Percentiles rank a stretch among this genome's conserved stretches.
Evolutionary conservation across 1,140 invertebrate genomes (phyloP).

Genomic region (Andrena cerasifolii): DNA sequence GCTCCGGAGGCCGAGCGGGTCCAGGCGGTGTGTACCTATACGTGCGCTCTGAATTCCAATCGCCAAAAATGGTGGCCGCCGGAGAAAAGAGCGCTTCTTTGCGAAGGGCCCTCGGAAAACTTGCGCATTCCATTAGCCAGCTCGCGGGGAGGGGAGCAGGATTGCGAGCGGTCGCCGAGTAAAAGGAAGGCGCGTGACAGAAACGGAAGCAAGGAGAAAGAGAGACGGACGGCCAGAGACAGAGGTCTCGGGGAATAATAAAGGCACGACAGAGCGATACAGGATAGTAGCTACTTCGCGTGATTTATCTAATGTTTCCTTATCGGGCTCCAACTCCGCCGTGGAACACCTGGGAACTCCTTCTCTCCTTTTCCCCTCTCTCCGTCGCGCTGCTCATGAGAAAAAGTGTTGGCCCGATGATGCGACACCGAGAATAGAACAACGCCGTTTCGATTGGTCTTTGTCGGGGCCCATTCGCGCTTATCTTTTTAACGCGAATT

Average conservation of each 20-base stretch:
- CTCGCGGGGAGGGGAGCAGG: slow-evolving; percentile 1
- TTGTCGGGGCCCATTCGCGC: slow-evolving; percentile 15
- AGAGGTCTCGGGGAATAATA: slow-evolving; percentile 65
- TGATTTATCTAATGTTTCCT: slow-evolving; percentile 78
- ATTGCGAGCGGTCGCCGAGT: slow-evolving; percentile 12
- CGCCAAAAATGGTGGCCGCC: slow-evolving; percentile 33
- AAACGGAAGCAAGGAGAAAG: slow-evolving; percentile 34
- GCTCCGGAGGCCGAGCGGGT: neutral
- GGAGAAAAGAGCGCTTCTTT: slow-evolving; percentile 33
- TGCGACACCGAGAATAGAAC: slow-evolving; percentile 62
- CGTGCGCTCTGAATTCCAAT: slow-evolving; percentile 29
- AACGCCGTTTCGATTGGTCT: slow-evolving; percentile 4
- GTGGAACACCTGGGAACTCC: slow-evolving; percentile 71
- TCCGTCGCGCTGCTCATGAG: slow-evolving; percentile 44
- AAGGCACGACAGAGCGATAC: slow-evolving; percentile 59
- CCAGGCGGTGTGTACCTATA: too few relatives aligned
- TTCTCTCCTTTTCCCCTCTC: slow-evolving; percentile 14
- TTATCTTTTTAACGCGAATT: slow-evolving; percentile 2
- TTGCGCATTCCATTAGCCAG: slow-evolving; percentile 45
- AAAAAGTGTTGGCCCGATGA: slow-evolving; percentile 68
- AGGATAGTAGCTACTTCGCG: slow-evolving; percentile 62
- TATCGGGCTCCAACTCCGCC: slow-evolving; percentile 67
- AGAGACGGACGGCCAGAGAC: slow-evolving; percentile 19
- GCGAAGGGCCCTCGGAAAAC: slow-evolving; percentile 35
- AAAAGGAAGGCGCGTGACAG: slow-evolving; percentile 12